phyloP scores from a whole-genome alignment of 2,797 vertebrate species.

The Meriones psammophilus region DNA sequence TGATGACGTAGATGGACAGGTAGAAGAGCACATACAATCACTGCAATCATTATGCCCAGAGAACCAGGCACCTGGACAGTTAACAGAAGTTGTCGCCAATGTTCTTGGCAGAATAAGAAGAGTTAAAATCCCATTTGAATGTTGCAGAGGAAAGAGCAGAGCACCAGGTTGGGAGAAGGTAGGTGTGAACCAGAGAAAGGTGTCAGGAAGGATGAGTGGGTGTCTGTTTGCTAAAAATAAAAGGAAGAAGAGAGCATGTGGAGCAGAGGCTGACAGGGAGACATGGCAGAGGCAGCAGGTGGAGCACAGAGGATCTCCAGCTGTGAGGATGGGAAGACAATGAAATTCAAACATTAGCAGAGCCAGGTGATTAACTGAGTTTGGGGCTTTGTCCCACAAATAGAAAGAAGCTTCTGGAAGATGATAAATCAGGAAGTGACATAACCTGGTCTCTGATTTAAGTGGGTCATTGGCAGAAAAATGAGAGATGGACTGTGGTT shows the following conservation, averaged over 20 bases:
- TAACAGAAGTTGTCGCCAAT: not conserved
- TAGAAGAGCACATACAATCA: not conserved
- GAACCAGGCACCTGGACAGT: too few relatives aligned
- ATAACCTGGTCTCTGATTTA: not conserved
- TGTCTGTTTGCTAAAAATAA: not conserved
- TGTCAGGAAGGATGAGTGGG: not conserved
- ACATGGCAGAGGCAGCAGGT: not conserved
- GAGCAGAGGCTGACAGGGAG: not conserved
- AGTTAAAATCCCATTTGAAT: not conserved
- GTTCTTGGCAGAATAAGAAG: not conserved
- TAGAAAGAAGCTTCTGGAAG: not conserved
- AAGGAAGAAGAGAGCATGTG: not conserved
- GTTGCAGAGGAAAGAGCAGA: not conserved
- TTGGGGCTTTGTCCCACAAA: not conserved
- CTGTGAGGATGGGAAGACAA: not conserved
- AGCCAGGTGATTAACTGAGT: not conserved
- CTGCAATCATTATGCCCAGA: not conserved
- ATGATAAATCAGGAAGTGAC: not conserved
- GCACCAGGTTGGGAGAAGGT: rapidly evolving
- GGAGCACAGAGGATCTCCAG: not conserved
- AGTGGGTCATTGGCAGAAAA: not conserved
- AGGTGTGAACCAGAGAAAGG: not conserved
- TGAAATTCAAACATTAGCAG: not conserved
- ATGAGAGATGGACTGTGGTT: not conserved
- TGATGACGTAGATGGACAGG: not conserved